phyloP scores from a whole-genome alignment of 1,140 invertebrate genomes.

The Papilio aristodemus region DNA sequence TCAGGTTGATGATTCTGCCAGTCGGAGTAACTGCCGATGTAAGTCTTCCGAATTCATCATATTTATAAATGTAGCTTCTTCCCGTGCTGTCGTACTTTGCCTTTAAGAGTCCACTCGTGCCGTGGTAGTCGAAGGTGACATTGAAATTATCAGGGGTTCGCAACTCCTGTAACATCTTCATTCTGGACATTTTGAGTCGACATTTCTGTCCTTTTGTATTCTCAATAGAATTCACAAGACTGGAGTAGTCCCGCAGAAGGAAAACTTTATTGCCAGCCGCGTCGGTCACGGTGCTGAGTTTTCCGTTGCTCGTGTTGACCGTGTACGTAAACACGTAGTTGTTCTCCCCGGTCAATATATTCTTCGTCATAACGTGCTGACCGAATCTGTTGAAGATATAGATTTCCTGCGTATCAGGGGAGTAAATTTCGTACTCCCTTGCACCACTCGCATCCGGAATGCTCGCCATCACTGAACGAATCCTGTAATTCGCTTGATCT shows the following conservation, averaged over 20 bases:
- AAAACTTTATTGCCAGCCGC: slow-evolving; percentile 96
- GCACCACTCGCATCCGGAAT: slow-evolving; percentile 92
- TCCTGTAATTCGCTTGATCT: slow-evolving; percentile 95
- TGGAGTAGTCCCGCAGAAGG: slow-evolving; percentile 92
- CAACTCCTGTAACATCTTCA: slow-evolving; percentile 93
- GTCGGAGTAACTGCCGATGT: slow-evolving; percentile 95
- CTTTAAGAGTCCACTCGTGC: slow-evolving; percentile 92
- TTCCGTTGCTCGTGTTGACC: slow-evolving; percentile 97
- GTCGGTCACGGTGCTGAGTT: slow-evolving; percentile 94
- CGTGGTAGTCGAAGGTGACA: slow-evolving; percentile 95
- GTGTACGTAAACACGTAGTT: slow-evolving; percentile 97
- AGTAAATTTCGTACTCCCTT: slow-evolving; percentile 96
- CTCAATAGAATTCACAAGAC: slow-evolving; percentile 95
- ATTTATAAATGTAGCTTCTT: slow-evolving; percentile 95
- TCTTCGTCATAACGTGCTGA: slow-evolving; percentile 94
- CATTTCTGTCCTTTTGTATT: slow-evolving; percentile 97
- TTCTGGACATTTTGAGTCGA: slow-evolving; percentile 91
- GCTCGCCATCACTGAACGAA: slow-evolving; percentile 94
- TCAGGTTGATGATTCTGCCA: slow-evolving; percentile 91
- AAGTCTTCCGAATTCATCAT: slow-evolving; percentile 96
- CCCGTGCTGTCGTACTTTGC: slow-evolving; percentile 94
- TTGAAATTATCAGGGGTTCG: slow-evolving; percentile 95
- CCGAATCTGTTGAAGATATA: slow-evolving; percentile 98
- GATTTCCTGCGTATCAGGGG: slow-evolving; percentile 96
- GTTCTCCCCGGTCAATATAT: slow-evolving; percentile 95